Percentiles rank a stretch among this genome's conserved stretches.
phyloP scores from a whole-genome alignment of 2,888 invertebrate genomes.

The Digitonthophagus gazella region DNA sequence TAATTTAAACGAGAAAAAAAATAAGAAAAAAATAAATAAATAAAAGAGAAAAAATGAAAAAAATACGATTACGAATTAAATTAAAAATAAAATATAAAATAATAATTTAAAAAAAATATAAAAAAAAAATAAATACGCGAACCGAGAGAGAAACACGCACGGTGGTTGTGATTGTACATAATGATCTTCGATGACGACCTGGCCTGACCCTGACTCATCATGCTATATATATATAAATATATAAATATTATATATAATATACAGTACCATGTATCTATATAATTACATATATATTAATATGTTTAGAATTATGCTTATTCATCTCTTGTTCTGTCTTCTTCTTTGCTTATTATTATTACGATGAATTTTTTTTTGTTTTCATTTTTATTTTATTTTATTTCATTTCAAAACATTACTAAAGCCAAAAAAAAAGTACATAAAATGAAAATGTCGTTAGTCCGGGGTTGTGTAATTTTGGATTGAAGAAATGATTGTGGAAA shows the following conservation, averaged over 20 bases:
- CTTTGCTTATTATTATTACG: constrained; percentile 39
- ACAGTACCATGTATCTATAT: constrained; percentile 50
- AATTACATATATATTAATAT: constrained; percentile 45
- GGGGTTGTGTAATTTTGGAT: constrained; percentile 48
- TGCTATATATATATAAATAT: constrained; percentile 49
- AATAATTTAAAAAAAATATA: constrained; percentile 20
- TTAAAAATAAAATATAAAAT: constrained; percentile 16
- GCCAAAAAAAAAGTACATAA: constrained; percentile 46
- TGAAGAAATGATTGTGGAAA: constrained; percentile 16
- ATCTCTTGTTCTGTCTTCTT: constrained; percentile 47
- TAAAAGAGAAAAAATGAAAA: too few species aligned
- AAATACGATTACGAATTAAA: background rate
- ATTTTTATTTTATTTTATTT: constrained; percentile 39
- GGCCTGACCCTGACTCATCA: constrained; percentile 52
- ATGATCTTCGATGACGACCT: constrained; percentile 52
- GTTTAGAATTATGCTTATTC: constrained; percentile 49
- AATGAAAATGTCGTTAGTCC: constrained; percentile 49
- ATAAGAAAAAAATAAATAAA: too few species aligned
- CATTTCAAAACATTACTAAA: constrained; percentile 42
- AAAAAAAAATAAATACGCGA: constrained; percentile 26
- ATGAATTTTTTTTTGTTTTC: constrained; percentile 45
- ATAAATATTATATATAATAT: constrained; percentile 43
- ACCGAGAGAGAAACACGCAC: constrained; percentile 33
- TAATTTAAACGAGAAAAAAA: too few species aligned
- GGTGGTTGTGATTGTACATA: constrained; percentile 51